phyloP scores from a whole-genome alignment of 2,888 invertebrate species.

The Capitulum mitella region DNA sequence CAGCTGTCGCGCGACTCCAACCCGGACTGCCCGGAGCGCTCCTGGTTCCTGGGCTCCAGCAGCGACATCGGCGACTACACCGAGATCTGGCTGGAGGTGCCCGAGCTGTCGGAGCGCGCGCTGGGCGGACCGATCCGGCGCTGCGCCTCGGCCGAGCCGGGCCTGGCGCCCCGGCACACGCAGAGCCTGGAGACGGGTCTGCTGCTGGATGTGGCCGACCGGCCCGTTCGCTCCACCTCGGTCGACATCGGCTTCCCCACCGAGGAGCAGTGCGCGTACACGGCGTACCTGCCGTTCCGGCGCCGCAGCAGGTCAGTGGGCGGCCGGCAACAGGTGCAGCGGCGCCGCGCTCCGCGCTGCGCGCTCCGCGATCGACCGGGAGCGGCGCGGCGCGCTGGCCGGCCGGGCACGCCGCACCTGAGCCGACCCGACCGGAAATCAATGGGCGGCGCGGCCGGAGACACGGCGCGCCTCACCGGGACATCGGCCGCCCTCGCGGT shows the following conservation, averaged over 20 bases:
- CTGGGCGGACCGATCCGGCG: slow-evolving; percentile 43
- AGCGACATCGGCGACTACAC: slow-evolving; percentile 50
- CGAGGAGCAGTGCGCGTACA: slow-evolving; percentile 73
- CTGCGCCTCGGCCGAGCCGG: slow-evolving; percentile 36
- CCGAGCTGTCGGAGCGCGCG: slow-evolving; percentile 43
- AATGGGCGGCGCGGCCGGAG: too few species aligned
- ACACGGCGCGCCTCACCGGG: too few species aligned
- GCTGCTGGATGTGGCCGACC: slow-evolving; percentile 41
- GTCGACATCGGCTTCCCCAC: slow-evolving; percentile 83
- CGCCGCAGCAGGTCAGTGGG: not conserved
- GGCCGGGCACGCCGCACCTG: too few species aligned
- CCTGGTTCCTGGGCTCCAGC: slow-evolving; percentile 33
- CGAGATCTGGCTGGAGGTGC: slow-evolving; percentile 55
- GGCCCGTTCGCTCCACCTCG: slow-evolving; percentile 62
- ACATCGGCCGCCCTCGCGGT: too few species aligned
- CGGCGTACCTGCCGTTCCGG: slow-evolving; percentile 52
- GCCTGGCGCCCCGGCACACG: slow-evolving; percentile 43
- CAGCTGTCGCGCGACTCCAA: slow-evolving; percentile 35
- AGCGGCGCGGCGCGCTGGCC: not conserved
- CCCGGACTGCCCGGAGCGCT: slow-evolving; percentile 34
- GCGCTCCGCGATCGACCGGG: not conserved
- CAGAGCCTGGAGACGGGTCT: slow-evolving; percentile 19
- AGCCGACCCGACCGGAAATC: too few species aligned
- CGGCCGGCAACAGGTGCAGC: too few species aligned
- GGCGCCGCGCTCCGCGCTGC: too few species aligned